Percentiles rank a stretch among this genome's conserved stretches.
phyloP scores from a whole-genome alignment of 2,113 vertebrate species.

The Nothocercus nigrocapillus region DNA sequence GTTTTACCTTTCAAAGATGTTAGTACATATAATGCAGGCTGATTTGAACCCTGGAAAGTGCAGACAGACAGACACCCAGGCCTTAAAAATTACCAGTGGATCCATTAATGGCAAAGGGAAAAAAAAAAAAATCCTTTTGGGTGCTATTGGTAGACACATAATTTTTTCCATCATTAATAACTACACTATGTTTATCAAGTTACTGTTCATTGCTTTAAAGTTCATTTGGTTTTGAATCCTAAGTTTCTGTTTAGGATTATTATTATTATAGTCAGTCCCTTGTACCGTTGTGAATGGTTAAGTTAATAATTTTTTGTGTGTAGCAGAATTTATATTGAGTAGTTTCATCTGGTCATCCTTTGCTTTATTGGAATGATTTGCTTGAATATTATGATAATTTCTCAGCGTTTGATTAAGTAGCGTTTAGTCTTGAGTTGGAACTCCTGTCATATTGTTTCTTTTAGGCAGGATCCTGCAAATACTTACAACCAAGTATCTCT shows the following conservation, averaged over 20 bases:
- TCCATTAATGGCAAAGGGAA: background rate
- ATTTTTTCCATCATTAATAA: background rate
- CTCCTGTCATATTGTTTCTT: background rate
- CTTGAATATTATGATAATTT: background rate
- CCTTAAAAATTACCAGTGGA: background rate
- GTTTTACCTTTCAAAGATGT: background rate
- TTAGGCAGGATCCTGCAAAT: background rate
- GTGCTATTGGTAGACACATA: background rate
- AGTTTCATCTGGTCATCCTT: background rate
- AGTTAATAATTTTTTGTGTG: background rate
- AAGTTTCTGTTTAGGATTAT: background rate
- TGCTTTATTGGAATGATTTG: background rate
- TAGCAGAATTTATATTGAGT: background rate
- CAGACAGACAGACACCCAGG: background rate
- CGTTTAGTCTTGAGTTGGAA: background rate
- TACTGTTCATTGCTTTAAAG: background rate
- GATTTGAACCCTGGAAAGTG: background rate
- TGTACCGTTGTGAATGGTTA: background rate
- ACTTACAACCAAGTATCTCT: background rate
- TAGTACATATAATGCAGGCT: background rate
- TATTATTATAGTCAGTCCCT: background rate
- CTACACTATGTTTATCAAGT: background rate
- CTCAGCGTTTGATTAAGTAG: background rate
- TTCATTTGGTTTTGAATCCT: background rate
- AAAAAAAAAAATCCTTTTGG: background rate